phyloP scores from a whole-genome alignment of 2,113 vertebrate genomes.

The Centropus bengalensis region DNA sequence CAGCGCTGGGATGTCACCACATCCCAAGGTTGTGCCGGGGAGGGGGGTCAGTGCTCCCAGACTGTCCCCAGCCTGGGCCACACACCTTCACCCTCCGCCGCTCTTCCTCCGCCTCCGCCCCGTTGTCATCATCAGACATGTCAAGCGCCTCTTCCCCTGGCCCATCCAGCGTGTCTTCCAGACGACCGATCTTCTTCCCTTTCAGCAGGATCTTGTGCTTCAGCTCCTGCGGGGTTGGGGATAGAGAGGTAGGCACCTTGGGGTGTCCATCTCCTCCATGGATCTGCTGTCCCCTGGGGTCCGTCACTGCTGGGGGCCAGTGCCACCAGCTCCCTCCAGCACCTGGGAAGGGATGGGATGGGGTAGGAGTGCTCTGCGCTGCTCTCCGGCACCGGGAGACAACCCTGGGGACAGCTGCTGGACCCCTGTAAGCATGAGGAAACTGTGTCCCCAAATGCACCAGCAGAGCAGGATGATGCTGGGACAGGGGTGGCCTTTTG shows the following conservation, averaged over 20 bases:
- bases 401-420: background rate
- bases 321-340: background rate
- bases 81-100: conserved; percentile 77
- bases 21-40: background rate
- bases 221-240: conserved; percentile 77
- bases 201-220: conserved; percentile 90
- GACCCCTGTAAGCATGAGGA: background rate
- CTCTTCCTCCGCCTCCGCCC: conserved; percentile 40
- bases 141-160: conserved; percentile 76
- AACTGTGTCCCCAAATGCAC: background rate
- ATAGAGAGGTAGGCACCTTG: background rate
- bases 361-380: background rate
- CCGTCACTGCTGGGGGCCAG: background rate
- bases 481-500: background rate
- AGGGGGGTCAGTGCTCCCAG: background rate
- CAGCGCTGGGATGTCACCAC: background rate
- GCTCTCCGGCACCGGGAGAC: background rate
- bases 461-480: background rate
- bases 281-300: background rate
- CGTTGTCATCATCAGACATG: conserved; percentile 42
- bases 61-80: fast-evolving
- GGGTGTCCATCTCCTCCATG: background rate
- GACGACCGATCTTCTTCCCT: conserved; percentile 85
- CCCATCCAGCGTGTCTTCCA: conserved; percentile 75
- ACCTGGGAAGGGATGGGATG: background rate